Base-by-base conservation (phyloP, 2,888 invertebrate genomes). In the Pegoplata infirma region DNA sequence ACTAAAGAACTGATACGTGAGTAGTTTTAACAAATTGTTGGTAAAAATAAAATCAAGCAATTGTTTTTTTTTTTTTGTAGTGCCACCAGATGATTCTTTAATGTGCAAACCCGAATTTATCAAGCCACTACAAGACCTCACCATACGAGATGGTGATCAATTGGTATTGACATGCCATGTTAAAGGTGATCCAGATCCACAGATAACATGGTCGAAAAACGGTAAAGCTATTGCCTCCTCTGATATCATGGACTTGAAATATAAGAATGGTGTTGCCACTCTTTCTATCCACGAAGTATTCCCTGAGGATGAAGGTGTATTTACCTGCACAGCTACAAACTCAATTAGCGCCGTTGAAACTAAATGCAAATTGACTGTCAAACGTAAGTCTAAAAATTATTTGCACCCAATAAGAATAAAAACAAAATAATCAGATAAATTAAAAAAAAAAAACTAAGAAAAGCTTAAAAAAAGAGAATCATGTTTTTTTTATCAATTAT, bases 221-320 rank as follows among this genome's bases (percentile, higher is more conserved):
- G 94, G 94, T n/a, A 94, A 95, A 89, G 92, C 92, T 77, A 88
- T 88, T 80, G 92, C 92, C 77, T 95, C 95, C 12, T 94, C 94
- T 0, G 94, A 97, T 91, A 95, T 96, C 36, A 92, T 98, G 85
- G 96, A 97, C 88, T 92, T 98, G 74, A 97, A 97, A 89, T 98
- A 98, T 90, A 97, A 96, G 90, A 95, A 95, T 87, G 96, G 96
- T 61, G 92, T 95, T 10, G 98, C 98, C 0, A 95, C 94, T 19
- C 91, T 98, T 55, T 94, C 94, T 64, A 98, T 98, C 85, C 94
- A 94, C 85, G 98, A 98, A 91, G 94, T 97, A 55, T 98, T 97
- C 92, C 98, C 98, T 0, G 98, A 98, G 90, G 98, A 98, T 88
- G 98, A 97, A 89, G 97, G 95, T 19, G 93, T 94, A 76, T 98